Evolutionary conservation across 2,797 vertebrate genomes (phyloP), one percentile per base, ranked within the genome.

Genomic region (Premnoplex brunnescens): DNA sequence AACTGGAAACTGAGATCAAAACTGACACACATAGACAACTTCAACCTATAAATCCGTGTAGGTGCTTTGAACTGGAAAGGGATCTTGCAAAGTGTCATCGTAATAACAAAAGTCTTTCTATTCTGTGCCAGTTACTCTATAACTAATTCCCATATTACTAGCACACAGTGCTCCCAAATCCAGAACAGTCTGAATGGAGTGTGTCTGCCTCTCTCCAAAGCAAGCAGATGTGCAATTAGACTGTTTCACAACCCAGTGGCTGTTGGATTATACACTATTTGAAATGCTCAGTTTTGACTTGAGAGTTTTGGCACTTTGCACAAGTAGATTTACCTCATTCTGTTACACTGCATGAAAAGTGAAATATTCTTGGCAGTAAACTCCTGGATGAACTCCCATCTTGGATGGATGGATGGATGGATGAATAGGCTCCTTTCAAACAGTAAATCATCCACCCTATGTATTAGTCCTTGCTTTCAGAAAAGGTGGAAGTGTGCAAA

Each of bases 301-400:
- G 76, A 86, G 83, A 60, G 28, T 86, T 91, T 88, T 63, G 75
- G 49, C 79, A 46, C 27, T 64, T 90, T 30, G 43, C 39, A 66
- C n/a, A 54, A 46, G 36, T 83, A 34, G 39, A 84, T 78, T 85
- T 75, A 68, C 54, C n/a, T 71, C 68, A 55, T 0, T 83, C 72
- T 89, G 44, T 77, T 85, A 14, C 6, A 16, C 32, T 81, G 30
- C 18, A n/a, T 56, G 60, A 67, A 34, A 84, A 96, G 46, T 66
- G 76, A 86, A 91, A 72, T 89, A 90, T 78, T 78, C 39, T 68
- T 97, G 93, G 80, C 83, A 78, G 58, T 55, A 28, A 84, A 64
- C 58, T 83, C 56, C n/a, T 86, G 88, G 58, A 54, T 81, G 58
- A 91, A 26, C 46, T 85, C 46, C 66, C 6, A 1, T 51, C 30